phyloP scores from a whole-genome alignment of 2,797 vertebrate species.

The Paguma larvata region DNA sequence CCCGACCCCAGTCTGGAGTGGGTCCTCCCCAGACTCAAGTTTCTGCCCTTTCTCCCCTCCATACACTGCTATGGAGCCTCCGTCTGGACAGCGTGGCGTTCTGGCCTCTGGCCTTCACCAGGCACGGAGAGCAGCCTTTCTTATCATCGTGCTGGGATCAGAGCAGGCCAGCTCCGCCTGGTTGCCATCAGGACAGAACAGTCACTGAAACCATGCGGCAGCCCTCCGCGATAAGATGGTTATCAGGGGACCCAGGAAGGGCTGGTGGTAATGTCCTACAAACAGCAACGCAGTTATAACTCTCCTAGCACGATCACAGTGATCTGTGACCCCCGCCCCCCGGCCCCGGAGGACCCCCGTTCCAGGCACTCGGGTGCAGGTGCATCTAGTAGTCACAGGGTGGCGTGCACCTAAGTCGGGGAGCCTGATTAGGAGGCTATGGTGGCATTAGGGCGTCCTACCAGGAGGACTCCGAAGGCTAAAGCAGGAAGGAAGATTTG shows the following conservation, averaged over 20 bases:
- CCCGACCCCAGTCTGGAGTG: rapidly evolving
- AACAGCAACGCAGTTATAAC: not conserved
- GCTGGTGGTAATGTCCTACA: not conserved
- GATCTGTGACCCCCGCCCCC: too few species aligned
- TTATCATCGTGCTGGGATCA: not conserved
- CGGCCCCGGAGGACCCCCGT: not conserved
- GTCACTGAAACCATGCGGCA: too few species aligned
- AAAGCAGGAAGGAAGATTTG: not conserved
- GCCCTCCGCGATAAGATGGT: not conserved
- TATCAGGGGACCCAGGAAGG: not conserved
- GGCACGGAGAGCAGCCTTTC: not conserved
- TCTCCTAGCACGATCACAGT: rapidly evolving
- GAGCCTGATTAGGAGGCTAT: not conserved
- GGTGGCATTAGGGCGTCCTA: not conserved
- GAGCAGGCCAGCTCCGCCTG: not conserved
- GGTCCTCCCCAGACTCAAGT: not conserved
- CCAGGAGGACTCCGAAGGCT: not conserved
- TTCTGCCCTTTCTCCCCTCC: not conserved
- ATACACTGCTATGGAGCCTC: not conserved
- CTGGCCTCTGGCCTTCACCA: not conserved
- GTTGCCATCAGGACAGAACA: not conserved
- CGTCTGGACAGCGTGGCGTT: rapidly evolving
- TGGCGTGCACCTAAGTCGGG: not conserved
- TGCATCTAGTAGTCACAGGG: rapidly evolving
- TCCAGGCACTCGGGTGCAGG: not conserved